These are phyloP conservation scores for Salmo trutta DNA, from an alignment of 2,797 vertebrate species.

Conservation along the genomic window DNA sequence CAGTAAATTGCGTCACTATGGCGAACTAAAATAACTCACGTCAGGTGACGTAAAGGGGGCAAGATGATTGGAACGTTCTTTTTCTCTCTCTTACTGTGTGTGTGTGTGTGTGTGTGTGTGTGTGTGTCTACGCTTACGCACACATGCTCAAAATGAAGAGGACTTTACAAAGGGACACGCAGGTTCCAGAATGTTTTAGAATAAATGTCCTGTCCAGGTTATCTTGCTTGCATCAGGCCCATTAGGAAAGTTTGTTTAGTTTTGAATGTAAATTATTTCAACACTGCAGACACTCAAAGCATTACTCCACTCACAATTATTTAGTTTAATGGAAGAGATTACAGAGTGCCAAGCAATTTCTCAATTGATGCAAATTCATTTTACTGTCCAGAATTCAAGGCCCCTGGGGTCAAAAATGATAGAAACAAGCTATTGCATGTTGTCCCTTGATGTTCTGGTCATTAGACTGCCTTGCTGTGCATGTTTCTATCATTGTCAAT, in stretches of 20 bases:
- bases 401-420: not conserved
- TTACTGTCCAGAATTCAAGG: not conserved
- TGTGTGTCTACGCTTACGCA: not conserved
- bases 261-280: not conserved
- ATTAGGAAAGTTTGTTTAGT: constrained; percentile 1
- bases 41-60: not conserved
- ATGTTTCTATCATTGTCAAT: not conserved
- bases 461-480: not conserved
- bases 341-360: not conserved
- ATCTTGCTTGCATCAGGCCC: not conserved
- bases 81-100: not conserved
- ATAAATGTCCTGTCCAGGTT: not conserved
- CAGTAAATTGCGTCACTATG: not conserved
- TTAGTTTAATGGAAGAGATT: not conserved
- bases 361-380: not conserved
- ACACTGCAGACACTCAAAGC: not conserved
- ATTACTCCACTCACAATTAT: not conserved
- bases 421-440: not conserved
- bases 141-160: not conserved
- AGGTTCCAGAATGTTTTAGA: not conserved
- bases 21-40: not conserved
- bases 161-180: not conserved
- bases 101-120: not conserved
- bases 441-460: not conserved
- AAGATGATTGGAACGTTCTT: not conserved